phyloP scores from a whole-genome alignment of 2,113 vertebrate genomes.

The Eretmochelys imbricata region DNA sequence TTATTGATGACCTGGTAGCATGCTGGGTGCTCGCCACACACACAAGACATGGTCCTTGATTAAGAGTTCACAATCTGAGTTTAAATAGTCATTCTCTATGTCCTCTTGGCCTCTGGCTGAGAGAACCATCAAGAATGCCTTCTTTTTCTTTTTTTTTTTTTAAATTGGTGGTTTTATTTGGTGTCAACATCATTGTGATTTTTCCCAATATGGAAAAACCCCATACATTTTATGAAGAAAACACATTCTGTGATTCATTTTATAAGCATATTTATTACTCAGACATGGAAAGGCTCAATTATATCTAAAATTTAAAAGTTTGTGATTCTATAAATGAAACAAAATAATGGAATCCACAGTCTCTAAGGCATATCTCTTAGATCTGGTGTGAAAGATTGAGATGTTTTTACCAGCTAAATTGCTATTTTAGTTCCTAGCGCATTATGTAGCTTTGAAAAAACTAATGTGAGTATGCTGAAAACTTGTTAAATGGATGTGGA shows the following conservation, averaged over 20 bases:
- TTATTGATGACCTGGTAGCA: fast-evolving
- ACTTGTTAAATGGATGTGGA: background rate
- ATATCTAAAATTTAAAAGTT: background rate
- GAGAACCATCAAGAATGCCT: background rate
- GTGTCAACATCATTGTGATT: background rate
- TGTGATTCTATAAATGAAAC: background rate
- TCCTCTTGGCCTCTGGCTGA: background rate
- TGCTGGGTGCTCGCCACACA: background rate
- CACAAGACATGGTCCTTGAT: background rate
- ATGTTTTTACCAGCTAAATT: background rate
- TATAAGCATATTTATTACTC: background rate
- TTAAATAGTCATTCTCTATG: background rate
- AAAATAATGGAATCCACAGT: background rate
- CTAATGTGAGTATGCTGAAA: background rate
- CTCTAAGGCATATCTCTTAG: background rate
- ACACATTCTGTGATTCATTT: background rate
- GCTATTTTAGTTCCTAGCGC: background rate
- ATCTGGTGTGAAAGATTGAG: background rate
- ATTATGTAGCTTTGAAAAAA: background rate
- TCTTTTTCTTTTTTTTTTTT: too few species aligned
- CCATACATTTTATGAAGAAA: background rate
- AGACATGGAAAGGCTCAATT: background rate
- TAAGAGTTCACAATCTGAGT: background rate
- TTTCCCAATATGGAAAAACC: background rate
- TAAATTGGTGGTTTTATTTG: background rate